Evolutionary conservation across 2,888 invertebrate genomes (phyloP), one percentile per base, ranked within the genome.

Genomic region (Drosophila seclusa): DNA sequence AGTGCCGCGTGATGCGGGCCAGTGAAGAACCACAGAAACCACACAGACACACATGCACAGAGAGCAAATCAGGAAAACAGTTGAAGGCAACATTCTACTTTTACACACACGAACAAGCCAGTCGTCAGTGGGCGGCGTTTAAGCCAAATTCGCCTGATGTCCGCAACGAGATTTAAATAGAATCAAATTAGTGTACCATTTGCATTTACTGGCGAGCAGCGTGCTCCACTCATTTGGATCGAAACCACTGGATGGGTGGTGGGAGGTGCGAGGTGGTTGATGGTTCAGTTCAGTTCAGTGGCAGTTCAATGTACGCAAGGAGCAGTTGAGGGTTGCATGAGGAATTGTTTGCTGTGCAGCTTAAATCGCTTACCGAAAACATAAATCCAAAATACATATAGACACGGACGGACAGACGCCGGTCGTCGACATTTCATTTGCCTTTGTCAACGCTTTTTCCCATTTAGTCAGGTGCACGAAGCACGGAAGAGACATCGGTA

Each of bases 101-200:
- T 45, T 27, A 40, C 42, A 45, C 54, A 59, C 57, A 63, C 55
- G 60, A 78, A 71, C 80, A 87, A 87, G 89, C 70, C 80, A 81
- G 89, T 68, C 83, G 83, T 73, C 86, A 86, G 76, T 86, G 90
- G 89, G 84, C 84, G 89, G 84, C 84, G 78, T 91, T 91, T 82
- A 84, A 80, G 82, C 79, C 80, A 82, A 87, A 85, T 79, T 89
- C 73, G 83, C 83, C 81, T 80, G 83, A 91, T 89, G 87, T 80
- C 89, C 90, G 76, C 89, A 91, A 90, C 79, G 91, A 89, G 91
- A 90, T 91, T 90, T 89, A 87, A 85, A 85, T 90, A 88, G 89
- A 90, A 91, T 90, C 89, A 90, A 90, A 91, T 90, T 91, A 91
- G 83, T 79, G 76, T 64, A 69, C 71, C 77, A 90, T 86, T 89